These are phyloP conservation scores for Pristionchus maxplancki DNA, from an alignment of 2,888 invertebrate genomes.

Conservation along the genomic window DNA sequence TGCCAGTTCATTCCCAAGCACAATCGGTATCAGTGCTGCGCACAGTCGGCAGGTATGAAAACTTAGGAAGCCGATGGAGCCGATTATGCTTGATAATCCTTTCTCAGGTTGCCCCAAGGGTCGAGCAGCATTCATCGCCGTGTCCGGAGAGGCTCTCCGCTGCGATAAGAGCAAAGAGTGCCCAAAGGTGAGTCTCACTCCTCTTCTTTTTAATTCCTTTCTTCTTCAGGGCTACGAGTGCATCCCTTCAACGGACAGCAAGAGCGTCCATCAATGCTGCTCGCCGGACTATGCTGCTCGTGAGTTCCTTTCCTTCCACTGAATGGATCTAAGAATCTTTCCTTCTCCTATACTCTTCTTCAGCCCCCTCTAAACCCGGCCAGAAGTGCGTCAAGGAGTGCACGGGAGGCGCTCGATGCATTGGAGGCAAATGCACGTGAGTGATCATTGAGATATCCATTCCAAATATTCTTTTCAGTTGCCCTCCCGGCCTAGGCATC, in stretches of 20 bases:
- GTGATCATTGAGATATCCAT: too few species aligned
- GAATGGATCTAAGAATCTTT: too few species aligned
- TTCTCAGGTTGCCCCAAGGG: constrained; percentile 61
- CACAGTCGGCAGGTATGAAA: constrained; percentile 64
- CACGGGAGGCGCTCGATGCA: constrained; percentile 61
- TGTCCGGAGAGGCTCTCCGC: constrained; percentile 64
- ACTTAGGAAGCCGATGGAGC: too few species aligned
- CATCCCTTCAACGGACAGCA: neutral
- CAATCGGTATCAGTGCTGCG: constrained; percentile 68
- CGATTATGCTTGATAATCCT: too few species aligned
- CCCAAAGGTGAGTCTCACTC: neutral
- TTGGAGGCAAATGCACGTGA: constrained; percentile 60
- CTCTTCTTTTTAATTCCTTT: neutral
- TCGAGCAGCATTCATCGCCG: constrained; percentile 64
- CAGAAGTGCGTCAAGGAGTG: constrained; percentile 55
- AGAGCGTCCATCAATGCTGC: neutral
- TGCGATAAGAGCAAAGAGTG: constrained; percentile 53
- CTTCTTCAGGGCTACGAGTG: constrained; percentile 43
- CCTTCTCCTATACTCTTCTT: neutral
- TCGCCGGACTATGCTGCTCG: constrained; percentile 38
- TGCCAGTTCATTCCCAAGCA: constrained; percentile 66
- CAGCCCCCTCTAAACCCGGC: constrained; percentile 21
- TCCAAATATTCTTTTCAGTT: neutral
- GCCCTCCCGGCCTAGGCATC: constrained; percentile 22
- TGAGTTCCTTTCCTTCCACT: neutral